A percentile compares a stretch with the other conserved stretches of the same genome.
These are phyloP conservation scores for Dynastes maya DNA, from an alignment of 2,888 invertebrate genomes.

Conservation along the genomic window DNA sequence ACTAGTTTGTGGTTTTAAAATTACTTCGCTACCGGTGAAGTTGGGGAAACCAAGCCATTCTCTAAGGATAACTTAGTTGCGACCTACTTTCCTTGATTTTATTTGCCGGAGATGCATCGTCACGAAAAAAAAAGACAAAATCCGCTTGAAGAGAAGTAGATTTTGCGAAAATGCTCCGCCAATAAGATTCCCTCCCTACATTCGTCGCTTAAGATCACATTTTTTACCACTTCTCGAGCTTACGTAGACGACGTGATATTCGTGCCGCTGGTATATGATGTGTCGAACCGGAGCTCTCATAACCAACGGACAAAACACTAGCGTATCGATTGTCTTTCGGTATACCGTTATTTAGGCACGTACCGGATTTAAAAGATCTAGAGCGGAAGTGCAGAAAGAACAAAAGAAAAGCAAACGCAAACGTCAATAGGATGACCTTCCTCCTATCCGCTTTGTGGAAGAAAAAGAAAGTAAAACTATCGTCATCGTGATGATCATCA, in stretches of 20 bases:
- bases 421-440: conserved; percentile 33
- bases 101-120: background rate
- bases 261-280: background rate
- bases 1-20: too few species aligned
- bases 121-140: background rate
- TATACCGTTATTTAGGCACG: conserved; percentile 36
- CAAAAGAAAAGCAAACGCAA: conserved; percentile 39
- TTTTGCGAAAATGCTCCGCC: conserved; percentile 11
- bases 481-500: conserved; percentile 22
- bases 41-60: background rate
- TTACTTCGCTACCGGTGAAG: too few species aligned
- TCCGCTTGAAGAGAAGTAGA: background rate
- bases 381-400: conserved; percentile 23
- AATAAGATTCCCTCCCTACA: conserved; percentile 16
- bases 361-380: conserved; percentile 37
- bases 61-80: background rate
- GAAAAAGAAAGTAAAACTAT: conserved; percentile 2
- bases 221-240: conserved; percentile 3
- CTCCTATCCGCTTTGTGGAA: background rate
- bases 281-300: conserved; percentile 3
- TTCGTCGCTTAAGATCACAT: conserved; percentile 22
- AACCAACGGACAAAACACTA: background rate
- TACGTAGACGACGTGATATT: conserved; percentile 18
- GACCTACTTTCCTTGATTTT: conserved; percentile 3
- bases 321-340: conserved; percentile 24